phyloP scores from a whole-genome alignment of 2,113 vertebrate genomes.

The Solenodon paradoxus region DNA sequence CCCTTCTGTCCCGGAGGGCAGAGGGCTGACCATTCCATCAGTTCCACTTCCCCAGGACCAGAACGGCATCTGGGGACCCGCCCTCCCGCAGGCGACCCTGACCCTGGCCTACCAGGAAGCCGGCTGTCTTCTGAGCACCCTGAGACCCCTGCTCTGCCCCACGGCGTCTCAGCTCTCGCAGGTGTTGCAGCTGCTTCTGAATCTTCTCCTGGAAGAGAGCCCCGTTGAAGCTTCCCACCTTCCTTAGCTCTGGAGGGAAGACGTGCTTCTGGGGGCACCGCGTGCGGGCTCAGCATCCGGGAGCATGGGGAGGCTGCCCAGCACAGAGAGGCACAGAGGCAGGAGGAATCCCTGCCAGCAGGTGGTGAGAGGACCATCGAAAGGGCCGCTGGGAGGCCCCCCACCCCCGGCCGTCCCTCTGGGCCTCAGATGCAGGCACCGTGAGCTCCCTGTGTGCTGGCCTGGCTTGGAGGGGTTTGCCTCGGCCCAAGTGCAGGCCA shows the following conservation, averaged over 20 bases:
- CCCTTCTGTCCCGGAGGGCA: not conserved
- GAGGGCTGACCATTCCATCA: not conserved
- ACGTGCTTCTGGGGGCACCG: not conserved
- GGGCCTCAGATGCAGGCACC: not conserved
- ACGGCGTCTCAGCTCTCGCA: conserved; percentile 54
- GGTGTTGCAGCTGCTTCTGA: conserved; percentile 54
- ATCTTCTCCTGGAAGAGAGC: conserved; percentile 63
- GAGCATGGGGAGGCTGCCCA: not conserved
- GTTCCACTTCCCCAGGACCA: not conserved
- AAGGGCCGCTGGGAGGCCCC: too few relatives aligned
- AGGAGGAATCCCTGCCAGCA: not conserved
- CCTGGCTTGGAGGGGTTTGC: not conserved
- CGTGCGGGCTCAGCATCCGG: not conserved
- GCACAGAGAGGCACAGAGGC: not conserved
- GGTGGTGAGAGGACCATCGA: not conserved
- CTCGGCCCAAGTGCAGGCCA: not conserved
- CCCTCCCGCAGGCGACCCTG: too few relatives aligned
- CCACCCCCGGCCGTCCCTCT: too few relatives aligned
- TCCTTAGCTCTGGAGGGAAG: too few relatives aligned
- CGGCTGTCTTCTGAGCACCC: not conserved
- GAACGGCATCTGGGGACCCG: not conserved
- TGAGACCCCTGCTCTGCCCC: conserved; percentile 45
- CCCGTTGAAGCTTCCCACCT: not conserved
- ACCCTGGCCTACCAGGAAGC: conserved; percentile 43
- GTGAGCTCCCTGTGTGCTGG: not conserved